Conservation (phyloP, 2,797 vertebrate species). For the Falco naumanni region DNA sequence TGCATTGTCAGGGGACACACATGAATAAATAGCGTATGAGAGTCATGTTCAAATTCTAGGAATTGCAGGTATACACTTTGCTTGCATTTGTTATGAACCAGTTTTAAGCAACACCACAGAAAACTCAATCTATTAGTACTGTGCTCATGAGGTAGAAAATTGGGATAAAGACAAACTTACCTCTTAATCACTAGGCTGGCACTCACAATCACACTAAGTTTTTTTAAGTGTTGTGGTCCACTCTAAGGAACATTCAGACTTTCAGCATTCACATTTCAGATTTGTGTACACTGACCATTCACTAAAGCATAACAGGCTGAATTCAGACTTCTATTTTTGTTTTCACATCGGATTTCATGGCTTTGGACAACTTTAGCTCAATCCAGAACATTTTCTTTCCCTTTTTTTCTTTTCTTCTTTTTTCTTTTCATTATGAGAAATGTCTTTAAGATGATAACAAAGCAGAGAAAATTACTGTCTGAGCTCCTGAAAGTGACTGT, state of each 20-base stretch:
- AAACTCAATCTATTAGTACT: background rate
- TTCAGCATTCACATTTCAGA: background rate
- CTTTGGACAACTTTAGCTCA: background rate
- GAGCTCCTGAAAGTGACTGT: slow-evolving; percentile 73
- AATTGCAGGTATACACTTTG: background rate
- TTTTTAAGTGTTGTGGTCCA: background rate
- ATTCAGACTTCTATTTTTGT: background rate
- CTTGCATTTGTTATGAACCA: background rate
- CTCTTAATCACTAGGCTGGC: background rate
- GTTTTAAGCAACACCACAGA: background rate
- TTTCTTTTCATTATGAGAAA: background rate
- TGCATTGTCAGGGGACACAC: background rate
- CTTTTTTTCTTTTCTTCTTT: background rate
- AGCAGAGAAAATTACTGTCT: slow-evolving; percentile 68
- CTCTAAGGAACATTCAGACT: background rate
- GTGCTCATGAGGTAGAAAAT: background rate
- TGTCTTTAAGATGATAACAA: slow-evolving; percentile 56
- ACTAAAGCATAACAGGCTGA: background rate
- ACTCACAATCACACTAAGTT: background rate
- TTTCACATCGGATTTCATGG: background rate
- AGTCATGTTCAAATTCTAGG: background rate
- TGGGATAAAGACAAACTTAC: background rate
- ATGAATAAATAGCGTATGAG: background rate
- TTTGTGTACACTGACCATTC: background rate
- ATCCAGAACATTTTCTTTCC: background rate